Conservation (phyloP, 2,888 invertebrate species). For the Hemaris fuciformis region DNA sequence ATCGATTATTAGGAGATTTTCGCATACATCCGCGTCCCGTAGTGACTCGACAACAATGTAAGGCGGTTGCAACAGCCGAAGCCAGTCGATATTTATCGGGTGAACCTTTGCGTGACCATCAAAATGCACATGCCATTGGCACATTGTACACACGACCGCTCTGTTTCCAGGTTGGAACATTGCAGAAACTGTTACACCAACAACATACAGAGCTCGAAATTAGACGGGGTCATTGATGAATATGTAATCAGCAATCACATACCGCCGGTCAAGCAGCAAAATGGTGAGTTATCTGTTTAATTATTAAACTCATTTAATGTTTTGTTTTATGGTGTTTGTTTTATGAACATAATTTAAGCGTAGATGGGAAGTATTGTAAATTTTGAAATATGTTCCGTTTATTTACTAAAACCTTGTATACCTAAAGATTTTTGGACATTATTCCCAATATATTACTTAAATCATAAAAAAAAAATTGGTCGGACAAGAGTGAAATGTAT, state of each 20-base stretch:
- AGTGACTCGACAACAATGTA: not conserved
- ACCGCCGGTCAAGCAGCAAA: conserved; percentile 69
- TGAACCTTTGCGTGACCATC: not conserved
- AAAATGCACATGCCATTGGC: not conserved
- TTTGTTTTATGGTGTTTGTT: not conserved
- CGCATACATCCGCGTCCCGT: not conserved
- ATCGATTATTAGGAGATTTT: not conserved
- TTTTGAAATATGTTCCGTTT: not conserved
- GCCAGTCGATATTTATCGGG: not conserved
- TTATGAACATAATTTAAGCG: not conserved
- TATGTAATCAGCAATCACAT: conserved; percentile 78
- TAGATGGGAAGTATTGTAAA: not conserved
- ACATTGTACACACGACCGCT: not conserved
- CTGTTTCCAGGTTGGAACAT: conserved; percentile 77
- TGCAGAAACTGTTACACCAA: conserved; percentile 93
- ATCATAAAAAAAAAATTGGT: no score
- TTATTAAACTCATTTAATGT: not conserved
- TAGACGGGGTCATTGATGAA: conserved; percentile 71
- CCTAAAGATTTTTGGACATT: no score
- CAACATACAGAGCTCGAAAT: conserved; percentile 81
- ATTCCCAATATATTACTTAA: no score
- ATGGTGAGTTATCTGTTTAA: conserved; percentile 55
- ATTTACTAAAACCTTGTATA: no score
- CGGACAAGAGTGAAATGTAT: no score
- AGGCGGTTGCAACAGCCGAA: not conserved